Evolutionary conservation across 2,113 vertebrate species (phyloP).

Genomic region (Megaceryle maxima): DNA sequence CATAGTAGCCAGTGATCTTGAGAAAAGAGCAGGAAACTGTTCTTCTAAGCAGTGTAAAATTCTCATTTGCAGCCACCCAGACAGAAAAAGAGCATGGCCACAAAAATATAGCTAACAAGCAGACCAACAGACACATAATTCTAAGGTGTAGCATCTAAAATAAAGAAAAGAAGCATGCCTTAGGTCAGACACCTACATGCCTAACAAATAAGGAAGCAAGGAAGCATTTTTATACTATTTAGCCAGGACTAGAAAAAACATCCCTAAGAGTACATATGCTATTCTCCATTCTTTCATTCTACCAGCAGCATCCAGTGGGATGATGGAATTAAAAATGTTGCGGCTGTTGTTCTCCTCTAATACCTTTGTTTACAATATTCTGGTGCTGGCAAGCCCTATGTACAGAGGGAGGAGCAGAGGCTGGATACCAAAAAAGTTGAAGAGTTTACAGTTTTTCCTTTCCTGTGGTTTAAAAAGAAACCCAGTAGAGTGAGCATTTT

Average conservation of each 20-base stretch:
- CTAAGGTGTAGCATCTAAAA: neutral
- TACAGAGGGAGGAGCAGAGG: neutral
- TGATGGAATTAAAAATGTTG: neutral
- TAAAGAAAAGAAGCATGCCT: neutral
- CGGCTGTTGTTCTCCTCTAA: neutral
- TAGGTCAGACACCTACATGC: neutral
- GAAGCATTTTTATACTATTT: neutral
- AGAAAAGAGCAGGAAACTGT: neutral
- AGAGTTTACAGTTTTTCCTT: neutral
- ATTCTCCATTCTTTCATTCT: neutral
- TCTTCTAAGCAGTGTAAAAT: slow-evolving; percentile 35
- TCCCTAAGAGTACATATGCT: neutral
- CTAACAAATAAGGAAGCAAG: neutral
- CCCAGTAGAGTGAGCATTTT: neutral
- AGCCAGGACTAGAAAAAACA: neutral
- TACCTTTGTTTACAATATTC: neutral
- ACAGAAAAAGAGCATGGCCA: slow-evolving; percentile 16
- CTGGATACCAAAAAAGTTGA: neutral
- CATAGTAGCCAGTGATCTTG: neutral
- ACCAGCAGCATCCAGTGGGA: neutral
- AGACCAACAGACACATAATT: neutral
- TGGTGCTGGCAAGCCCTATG: neutral
- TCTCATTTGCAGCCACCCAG: neutral
- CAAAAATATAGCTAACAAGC: slow-evolving; percentile 31
- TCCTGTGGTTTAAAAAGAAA: neutral